These are phyloP conservation scores for Cryptocephalus primarius DNA, from an alignment of 2,888 invertebrate species.

Conservation along the genomic window DNA sequence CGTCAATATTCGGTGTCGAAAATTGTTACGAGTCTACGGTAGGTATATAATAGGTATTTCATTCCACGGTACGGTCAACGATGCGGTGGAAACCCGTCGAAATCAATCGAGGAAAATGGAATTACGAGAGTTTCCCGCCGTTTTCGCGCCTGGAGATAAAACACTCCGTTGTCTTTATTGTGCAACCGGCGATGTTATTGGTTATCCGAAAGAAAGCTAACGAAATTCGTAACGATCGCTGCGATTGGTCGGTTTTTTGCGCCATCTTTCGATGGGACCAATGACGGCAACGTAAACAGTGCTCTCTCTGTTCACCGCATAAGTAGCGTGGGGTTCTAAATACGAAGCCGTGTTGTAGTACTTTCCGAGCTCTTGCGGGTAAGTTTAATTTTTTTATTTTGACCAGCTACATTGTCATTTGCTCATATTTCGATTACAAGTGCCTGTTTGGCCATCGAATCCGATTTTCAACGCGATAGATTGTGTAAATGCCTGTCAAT, in stretches of 20 bases:
- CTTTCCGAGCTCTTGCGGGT: slow-evolving; percentile 47
- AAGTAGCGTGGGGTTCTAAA: slow-evolving; percentile 53
- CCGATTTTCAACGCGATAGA: too few species aligned
- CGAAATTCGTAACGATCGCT: slow-evolving; percentile 40
- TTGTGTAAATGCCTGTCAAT: slow-evolving; percentile 10
- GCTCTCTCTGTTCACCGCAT: slow-evolving; percentile 46
- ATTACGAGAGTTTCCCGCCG: too few species aligned
- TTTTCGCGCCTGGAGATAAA: too few species aligned
- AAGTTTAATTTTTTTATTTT: slow-evolving; percentile 48
- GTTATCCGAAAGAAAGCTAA: slow-evolving; percentile 39
- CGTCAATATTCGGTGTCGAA: too few species aligned
- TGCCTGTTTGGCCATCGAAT: too few species aligned
- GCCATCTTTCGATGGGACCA: slow-evolving; percentile 49
- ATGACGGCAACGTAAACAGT: slow-evolving; percentile 32
- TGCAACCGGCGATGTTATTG: slow-evolving; percentile 27
- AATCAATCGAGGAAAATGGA: too few species aligned
- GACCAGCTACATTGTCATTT: slow-evolving; percentile 41
- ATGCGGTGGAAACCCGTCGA: too few species aligned
- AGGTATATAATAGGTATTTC: too few species aligned
- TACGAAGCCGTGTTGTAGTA: slow-evolving; percentile 50
- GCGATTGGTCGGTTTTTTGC: slow-evolving; percentile 47
- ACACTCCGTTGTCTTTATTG: slow-evolving; percentile 21
- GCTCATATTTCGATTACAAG: slow-evolving; percentile 26
- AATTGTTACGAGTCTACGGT: too few species aligned
- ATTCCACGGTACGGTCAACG: too few species aligned